Percentiles rank a stretch among this genome's conserved stretches.
Conservation (phyloP, 1,140 invertebrate species). For the Scaptomyza hsui region DNA sequence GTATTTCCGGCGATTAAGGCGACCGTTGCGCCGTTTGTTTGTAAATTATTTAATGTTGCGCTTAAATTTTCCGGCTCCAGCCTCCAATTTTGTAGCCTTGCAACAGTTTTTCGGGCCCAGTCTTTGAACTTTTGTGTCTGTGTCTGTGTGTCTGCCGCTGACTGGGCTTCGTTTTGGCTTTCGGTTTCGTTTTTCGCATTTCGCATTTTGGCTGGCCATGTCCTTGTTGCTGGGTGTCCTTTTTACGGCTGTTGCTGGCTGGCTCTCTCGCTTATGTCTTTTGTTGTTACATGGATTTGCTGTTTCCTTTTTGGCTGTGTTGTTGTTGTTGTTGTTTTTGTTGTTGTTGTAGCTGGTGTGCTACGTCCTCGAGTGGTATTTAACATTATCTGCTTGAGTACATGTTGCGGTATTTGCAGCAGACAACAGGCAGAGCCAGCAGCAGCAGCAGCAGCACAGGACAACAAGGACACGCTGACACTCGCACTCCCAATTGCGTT, state of each 20-base stretch:
- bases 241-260: slow-evolving; percentile 43
- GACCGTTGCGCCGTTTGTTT: slow-evolving; percentile 74
- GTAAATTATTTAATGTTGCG: slow-evolving; percentile 82
- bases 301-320: slow-evolving; percentile 58
- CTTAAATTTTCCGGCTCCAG: slow-evolving; percentile 79
- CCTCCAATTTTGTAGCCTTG: slow-evolving; percentile 45
- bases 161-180: slow-evolving; percentile 51
- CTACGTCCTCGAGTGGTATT: slow-evolving; percentile 74
- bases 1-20: slow-evolving; percentile 78
- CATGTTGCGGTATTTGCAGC: slow-evolving; percentile 82
- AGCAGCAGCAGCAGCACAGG: slow-evolving; percentile 5
- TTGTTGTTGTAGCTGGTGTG: slow-evolving; percentile 35
- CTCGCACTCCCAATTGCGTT: slow-evolving; percentile 50
- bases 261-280: slow-evolving; percentile 73
- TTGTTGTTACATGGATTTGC: slow-evolving; percentile 80
- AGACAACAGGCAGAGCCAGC: slow-evolving; percentile 66
- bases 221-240: slow-evolving; percentile 73
- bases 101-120: slow-evolving; percentile 40
- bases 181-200: slow-evolving; percentile 74
- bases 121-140: slow-evolving; percentile 75
- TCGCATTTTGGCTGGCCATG: slow-evolving; percentile 48
- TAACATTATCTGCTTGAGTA: slow-evolving; percentile 83
- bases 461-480: slow-evolving; percentile 70
- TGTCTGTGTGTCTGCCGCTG: slow-evolving; percentile 14
- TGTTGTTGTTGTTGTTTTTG: slow-evolving; percentile 28